Conservation (phyloP, 2,113 vertebrate genomes). For the Pholis gunnellus region DNA sequence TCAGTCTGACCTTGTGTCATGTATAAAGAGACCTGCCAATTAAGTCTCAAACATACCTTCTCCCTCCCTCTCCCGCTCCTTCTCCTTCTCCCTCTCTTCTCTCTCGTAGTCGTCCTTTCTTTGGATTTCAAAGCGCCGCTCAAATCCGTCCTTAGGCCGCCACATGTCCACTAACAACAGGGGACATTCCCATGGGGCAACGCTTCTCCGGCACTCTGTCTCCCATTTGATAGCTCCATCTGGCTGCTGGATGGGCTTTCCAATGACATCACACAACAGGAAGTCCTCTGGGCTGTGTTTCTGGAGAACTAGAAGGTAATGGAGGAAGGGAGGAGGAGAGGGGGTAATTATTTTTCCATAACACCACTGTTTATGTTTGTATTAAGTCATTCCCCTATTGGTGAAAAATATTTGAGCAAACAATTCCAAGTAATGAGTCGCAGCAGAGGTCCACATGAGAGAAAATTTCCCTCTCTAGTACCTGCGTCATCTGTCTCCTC, state of each 20-base stretch:
- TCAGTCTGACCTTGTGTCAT: slow-evolving; percentile 1
- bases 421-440: slow-evolving; percentile 48
- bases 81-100: slow-evolving; percentile 84
- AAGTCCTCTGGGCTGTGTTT: slow-evolving; percentile 86
- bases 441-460: slow-evolving; percentile 52
- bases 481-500: slow-evolving; percentile 84
- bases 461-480: slow-evolving; percentile 55
- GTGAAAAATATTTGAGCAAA: slow-evolving; percentile 37
- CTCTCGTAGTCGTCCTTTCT: slow-evolving; percentile 89
- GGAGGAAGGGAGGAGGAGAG: slow-evolving; percentile 46
- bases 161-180: slow-evolving; percentile 93
- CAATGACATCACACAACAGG: slow-evolving; percentile 90
- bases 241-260: slow-evolving; percentile 84
- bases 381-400: slow-evolving; percentile 57
- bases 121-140: slow-evolving; percentile 92
- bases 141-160: slow-evolving; percentile 92
- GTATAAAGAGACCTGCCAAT: not conserved
- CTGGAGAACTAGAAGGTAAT: slow-evolving; percentile 80
- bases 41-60: slow-evolving; percentile 76
- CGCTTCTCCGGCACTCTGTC: slow-evolving; percentile 88
- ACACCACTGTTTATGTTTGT: slow-evolving; percentile 62
- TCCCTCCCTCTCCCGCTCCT: slow-evolving; percentile 79
- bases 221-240: slow-evolving; percentile 85
- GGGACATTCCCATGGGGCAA: slow-evolving; percentile 90
- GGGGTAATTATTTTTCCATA: slow-evolving; percentile 61